A percentile compares a stretch with the other conserved stretches of the same genome.
Conservation (phyloP, 1,140 invertebrate species). For the Samia ricini region DNA sequence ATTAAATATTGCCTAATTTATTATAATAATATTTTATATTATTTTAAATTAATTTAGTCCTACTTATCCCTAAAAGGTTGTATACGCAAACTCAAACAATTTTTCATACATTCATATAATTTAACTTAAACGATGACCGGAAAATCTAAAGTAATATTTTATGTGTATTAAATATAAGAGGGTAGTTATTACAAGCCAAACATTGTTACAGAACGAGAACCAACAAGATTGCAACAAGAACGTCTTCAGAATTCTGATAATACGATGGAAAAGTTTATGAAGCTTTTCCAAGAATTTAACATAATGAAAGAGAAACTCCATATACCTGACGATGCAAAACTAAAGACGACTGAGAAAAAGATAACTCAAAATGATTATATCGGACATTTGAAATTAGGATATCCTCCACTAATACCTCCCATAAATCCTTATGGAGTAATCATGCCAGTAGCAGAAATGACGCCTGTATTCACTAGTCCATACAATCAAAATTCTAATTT, state of each 20-base stretch:
- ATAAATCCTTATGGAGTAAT: conserved; percentile 4
- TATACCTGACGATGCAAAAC: conserved; percentile 7
- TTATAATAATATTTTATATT: too few species aligned
- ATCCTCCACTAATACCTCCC: background rate
- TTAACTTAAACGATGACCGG: too few species aligned
- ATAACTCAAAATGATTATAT: background rate
- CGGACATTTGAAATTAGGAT: background rate
- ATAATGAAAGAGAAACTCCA: conserved; percentile 18
- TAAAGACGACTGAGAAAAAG: background rate
- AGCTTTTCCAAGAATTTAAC: conserved; percentile 54
- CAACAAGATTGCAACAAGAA: background rate
- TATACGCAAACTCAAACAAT: too few species aligned
- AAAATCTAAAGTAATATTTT: too few species aligned
- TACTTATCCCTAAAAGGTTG: too few species aligned
- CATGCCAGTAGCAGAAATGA: background rate
- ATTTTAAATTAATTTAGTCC: too few species aligned
- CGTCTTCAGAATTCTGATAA: conserved; percentile 8
- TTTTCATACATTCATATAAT: too few species aligned
- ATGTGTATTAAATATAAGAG: too few species aligned
- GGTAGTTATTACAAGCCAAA: too few species aligned
- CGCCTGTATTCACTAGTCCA: background rate
- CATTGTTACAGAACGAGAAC: background rate
- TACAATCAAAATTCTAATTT: background rate
- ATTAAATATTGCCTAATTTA: too few species aligned
- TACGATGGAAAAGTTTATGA: conserved; percentile 46